Evolutionary conservation across 2,888 invertebrate species (phyloP).

Genomic region (Actias luna): DNA sequence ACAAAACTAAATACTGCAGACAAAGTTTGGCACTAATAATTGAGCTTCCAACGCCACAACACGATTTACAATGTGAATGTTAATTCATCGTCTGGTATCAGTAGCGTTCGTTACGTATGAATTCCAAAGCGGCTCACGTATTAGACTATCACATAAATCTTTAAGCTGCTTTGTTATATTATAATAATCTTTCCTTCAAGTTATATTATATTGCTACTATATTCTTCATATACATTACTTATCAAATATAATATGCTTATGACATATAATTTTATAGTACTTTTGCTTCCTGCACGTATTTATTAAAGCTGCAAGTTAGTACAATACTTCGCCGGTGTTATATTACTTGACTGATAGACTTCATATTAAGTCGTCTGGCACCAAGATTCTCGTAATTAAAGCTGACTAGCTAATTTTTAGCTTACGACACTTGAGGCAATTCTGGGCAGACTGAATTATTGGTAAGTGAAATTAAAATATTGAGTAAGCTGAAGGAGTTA

Average conservation of each 20-base stretch:
- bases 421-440: too few relatives aligned
- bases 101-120: slow-evolving; percentile 5
- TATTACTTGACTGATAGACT: not conserved
- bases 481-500: too few relatives aligned
- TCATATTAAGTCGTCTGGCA: too few relatives aligned
- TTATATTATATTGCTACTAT: not conserved
- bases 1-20: not conserved
- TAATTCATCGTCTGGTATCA: slow-evolving; percentile 10
- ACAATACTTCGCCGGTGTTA: not conserved
- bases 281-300: not conserved
- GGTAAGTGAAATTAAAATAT: too few relatives aligned
- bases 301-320: not conserved
- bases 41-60: slow-evolving; percentile 1
- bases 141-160: slow-evolving; percentile 11
- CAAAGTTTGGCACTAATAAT: slow-evolving; percentile 2
- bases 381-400: too few relatives aligned
- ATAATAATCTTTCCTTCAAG: not conserved
- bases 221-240: not conserved
- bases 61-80: slow-evolving; percentile 7
- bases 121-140: slow-evolving; percentile 10
- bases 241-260: not conserved
- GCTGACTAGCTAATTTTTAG: too few relatives aligned
- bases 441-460: too few relatives aligned
- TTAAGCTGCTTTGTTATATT: not conserved
- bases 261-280: not conserved